Evolutionary conservation across 1,140 invertebrate genomes (phyloP), one percentile per base, ranked within the genome.

Genomic region (Drosophila triauraria): DNA sequence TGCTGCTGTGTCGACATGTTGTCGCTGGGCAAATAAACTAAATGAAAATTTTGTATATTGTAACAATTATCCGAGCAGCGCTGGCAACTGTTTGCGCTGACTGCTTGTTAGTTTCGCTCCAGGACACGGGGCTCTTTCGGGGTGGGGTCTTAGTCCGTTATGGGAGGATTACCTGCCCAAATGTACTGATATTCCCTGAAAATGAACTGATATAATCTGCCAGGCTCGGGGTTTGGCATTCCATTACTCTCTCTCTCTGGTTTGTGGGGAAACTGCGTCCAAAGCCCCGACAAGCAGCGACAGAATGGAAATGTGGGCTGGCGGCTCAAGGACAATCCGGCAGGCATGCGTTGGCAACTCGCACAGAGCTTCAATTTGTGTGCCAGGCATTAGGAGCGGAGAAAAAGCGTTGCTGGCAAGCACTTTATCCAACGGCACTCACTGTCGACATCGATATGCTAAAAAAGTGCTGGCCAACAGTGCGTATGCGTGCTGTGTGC

Each of bases 11-110:
- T 50, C 80, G 75, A 69, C 75, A 69, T 78, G 79, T 82, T 82
- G 62, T 70, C 59, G 48, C 38, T 61, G 62, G 20, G 60, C 65
- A 87, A 80, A 87, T 75, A 88, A 81, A 81, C 69, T 87, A 75
- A 80, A 83, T 88, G 70, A 78, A 78, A 79, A 82, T 78, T 83
- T 78, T 85, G 81, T 85, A 69, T 85, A 72, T 90, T 85, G 85
- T 90, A 69, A 82, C 85, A 88, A 88, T 90, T 88, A 90, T 90
- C 67, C 78, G 61, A 61, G 42, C 72, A 75, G 42, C 60, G 53
- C 23, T 47, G 44, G 68, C n/a, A 60, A 72, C 70, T 74, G 70
- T 74, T 72, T 74, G 54, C 54, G 17, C 70, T 60, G 50, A 43
- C 35, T 47, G 44, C 53, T 47, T 53, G n/a, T 12, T 25, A 25